Base-by-base conservation (phyloP, 2,888 invertebrate genomes). In the Nematopogon swammerdamellus region DNA sequence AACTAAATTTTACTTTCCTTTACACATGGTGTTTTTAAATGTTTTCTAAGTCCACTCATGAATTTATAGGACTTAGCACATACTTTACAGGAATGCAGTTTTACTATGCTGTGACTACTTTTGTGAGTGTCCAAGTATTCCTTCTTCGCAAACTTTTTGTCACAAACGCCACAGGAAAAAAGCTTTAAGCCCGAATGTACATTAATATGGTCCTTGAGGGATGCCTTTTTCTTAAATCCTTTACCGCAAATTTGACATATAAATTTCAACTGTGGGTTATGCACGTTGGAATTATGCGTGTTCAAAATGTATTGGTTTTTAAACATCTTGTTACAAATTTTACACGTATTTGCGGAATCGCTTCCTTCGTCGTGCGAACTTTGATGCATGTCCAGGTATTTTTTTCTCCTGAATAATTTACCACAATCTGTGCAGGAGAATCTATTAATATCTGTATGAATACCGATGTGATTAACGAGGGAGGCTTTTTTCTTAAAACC, bases 61-160 rank as follows among this genome's bases (percentile, higher is more conserved):
- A 86, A 87, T 19, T 87, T 74, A 59, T 89, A 89, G 47, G 81
- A 71, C 67, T 88, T 88, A 2, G 85, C 83, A 57, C 89, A 90
- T 60, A 82, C 85, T 55, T 83, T 82, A 59, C 90, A 89, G 4
- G 82, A 74, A 58, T 84, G 85, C 1, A 89, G 89, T 79, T 86
- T 83, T 10, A 82, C 84, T 2, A 88, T 89, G 0, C 88, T 88
- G 57, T 89, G 89, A 46, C 87, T 85, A 47, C 88, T 80, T 52
- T 82, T 81, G 61, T 89, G 89, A 45, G 86, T 85, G 29, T 80
- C 74, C 43, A 89, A 67, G 3, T 36, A 3, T 8, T 3, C n/a
- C 36, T 14, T 14, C 8, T 6, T 14, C 14, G 3, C 11, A 36
- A 36, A 36, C 36, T 36, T 36, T 36, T 36, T 36, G 3, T 36